Conservation (phyloP, 2,797 vertebrate genomes). For the Gallinago stenura region DNA sequence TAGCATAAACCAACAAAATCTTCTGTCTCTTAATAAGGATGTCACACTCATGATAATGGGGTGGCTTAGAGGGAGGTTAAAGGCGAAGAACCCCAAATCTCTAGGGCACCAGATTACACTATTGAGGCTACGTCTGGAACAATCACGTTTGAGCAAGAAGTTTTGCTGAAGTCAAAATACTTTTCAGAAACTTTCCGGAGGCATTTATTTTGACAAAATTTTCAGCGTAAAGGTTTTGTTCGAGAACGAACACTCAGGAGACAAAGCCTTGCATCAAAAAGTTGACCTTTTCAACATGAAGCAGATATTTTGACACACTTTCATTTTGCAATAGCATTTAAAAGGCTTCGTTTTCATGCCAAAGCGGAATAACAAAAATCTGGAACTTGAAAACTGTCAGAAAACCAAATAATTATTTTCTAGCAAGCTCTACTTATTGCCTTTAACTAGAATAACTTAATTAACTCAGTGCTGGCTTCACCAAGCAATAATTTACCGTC, state of each 20-base stretch:
- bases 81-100: not conserved
- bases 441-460: not conserved
- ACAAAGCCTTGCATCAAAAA: not conserved
- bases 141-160: not conserved
- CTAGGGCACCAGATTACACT: not conserved
- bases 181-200: not conserved
- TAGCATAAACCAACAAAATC: rapidly evolving
- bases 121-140: not conserved
- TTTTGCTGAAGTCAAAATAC: not conserved
- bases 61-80: not conserved
- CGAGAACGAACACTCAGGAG: not conserved
- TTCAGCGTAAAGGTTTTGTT: not conserved
- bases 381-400: not conserved
- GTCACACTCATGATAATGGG: not conserved
- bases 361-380: not conserved
- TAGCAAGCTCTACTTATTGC: not conserved
- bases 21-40: not conserved
- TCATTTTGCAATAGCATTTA: not conserved
- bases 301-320: not conserved
- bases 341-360: not conserved
- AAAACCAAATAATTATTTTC: not conserved
- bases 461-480: not conserved
- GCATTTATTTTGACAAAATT: not conserved
- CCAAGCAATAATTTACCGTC: not conserved
- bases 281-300: not conserved